Evolutionary conservation across 2,797 vertebrate genomes (phyloP).

Genomic region (Sebastes matsubarae): DNA sequence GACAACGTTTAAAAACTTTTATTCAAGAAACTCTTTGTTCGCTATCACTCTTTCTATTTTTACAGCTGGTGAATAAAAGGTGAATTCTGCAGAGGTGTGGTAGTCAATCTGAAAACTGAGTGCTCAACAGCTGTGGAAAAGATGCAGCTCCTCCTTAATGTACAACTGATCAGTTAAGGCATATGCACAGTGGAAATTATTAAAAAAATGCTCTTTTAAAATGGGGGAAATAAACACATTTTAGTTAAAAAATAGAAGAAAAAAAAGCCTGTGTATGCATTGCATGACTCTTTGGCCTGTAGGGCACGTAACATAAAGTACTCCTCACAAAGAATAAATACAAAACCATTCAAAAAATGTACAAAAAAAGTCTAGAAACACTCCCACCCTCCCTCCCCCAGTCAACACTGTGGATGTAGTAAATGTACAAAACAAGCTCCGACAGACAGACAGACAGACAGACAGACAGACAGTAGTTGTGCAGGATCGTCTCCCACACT

Average conservation of each 20-base stretch:
- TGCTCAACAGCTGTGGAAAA: background rate
- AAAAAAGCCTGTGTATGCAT: background rate
- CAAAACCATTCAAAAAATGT: conserved; percentile 38
- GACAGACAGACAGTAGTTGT: conserved; percentile 1
- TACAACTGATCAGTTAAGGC: background rate
- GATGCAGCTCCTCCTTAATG: background rate
- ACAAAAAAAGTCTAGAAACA: conserved; percentile 50
- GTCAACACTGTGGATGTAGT: conserved; percentile 42
- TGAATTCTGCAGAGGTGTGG: background rate
- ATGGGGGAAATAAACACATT: background rate
- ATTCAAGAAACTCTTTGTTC: conserved; percentile 35
- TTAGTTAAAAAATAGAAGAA: background rate
- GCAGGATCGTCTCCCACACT: conserved; percentile 30
- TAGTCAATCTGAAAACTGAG: conserved; percentile 7
- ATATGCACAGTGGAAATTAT: background rate
- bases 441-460: conserved; percentile 1
- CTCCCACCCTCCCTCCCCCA: background rate
- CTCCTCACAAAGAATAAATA: conserved; percentile 72
- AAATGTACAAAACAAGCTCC: conserved; percentile 48
- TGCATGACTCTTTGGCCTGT: conserved; percentile 60
- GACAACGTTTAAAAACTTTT: conserved; percentile 15
- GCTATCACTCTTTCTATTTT: background rate
- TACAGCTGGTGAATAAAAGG: conserved; percentile 18
- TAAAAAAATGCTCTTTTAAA: background rate
- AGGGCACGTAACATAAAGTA: conserved; percentile 49